Conservation (phyloP, 2,113 vertebrate species). For the Dasyornis broadbenti region DNA sequence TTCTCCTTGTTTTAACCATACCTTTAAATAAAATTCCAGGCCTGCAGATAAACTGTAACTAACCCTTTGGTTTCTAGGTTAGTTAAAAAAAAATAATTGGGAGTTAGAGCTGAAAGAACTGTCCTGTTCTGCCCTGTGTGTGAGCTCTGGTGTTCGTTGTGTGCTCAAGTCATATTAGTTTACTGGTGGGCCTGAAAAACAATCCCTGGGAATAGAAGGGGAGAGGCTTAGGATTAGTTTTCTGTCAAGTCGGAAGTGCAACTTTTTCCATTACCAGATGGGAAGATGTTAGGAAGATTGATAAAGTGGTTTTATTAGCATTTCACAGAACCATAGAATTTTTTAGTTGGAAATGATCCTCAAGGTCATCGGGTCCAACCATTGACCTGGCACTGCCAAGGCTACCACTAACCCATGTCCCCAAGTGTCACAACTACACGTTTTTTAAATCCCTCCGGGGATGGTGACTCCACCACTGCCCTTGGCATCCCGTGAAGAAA, state of each 20-base stretch:
- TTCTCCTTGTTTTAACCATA: neutral
- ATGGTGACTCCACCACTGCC: neutral
- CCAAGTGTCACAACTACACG: neutral
- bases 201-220: neutral
- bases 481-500: neutral
- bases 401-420: neutral
- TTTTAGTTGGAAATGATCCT: neutral
- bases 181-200: constrained; percentile 27
- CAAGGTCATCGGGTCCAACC: neutral
- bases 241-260: constrained; percentile 2
- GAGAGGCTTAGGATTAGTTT: neutral
- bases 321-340: neutral
- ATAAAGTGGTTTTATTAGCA: neutral
- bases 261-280: neutral
- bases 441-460: neutral
- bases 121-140: neutral
- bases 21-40: neutral
- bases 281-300: neutral
- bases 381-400: neutral
- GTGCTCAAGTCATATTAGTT: neutral
- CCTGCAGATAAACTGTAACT: neutral
- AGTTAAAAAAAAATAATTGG: neutral
- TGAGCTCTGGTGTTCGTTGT: neutral
- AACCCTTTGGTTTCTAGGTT: neutral
- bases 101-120: neutral